A percentile compares a stretch with the other conserved stretches of the same genome.
phyloP scores from a whole-genome alignment of 2,797 vertebrate species.

The Micropoecilia bifurca region DNA sequence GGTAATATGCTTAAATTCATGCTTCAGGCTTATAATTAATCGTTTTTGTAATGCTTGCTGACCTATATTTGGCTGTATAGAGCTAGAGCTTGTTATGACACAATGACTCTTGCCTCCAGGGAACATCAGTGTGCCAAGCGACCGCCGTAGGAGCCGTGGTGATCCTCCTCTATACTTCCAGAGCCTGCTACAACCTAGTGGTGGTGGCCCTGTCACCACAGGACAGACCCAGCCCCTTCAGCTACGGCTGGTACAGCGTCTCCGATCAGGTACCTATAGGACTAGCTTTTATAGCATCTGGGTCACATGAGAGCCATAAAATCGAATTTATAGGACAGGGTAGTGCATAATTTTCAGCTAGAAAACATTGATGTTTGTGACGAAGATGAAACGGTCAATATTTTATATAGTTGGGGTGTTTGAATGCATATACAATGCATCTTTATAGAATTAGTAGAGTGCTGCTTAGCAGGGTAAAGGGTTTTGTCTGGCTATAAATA shows the following conservation, averaged over 20 bases:
- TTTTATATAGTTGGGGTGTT: slow-evolving; percentile 1
- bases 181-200: slow-evolving; percentile 96
- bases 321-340: not conserved
- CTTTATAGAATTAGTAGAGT: slow-evolving; percentile 60
- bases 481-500: slow-evolving; percentile 81
- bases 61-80: slow-evolving; percentile 13
- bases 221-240: slow-evolving; percentile 88
- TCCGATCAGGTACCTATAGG: slow-evolving; percentile 87
- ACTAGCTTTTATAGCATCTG: not conserved
- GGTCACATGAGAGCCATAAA: not conserved
- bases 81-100: slow-evolving; percentile 27
- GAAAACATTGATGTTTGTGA: not conserved
- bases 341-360: not conserved
- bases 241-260: slow-evolving; percentile 95
- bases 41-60: slow-evolving; percentile 10
- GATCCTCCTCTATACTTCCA: slow-evolving; percentile 91
- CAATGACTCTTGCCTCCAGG: slow-evolving; percentile 74
- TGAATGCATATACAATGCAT: slow-evolving; percentile 27
- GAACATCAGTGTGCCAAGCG: slow-evolving; percentile 93
- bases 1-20: not conserved
- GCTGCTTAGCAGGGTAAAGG: slow-evolving; percentile 67
- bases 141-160: slow-evolving; percentile 88
- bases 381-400: not conserved
- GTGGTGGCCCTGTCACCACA: slow-evolving; percentile 88
- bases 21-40: not conserved